Percentiles rank a stretch among this genome's conserved stretches.
These are phyloP conservation scores for Tenthredo amoena DNA, from an alignment of 2,888 invertebrate genomes.

Conservation along the genomic window DNA sequence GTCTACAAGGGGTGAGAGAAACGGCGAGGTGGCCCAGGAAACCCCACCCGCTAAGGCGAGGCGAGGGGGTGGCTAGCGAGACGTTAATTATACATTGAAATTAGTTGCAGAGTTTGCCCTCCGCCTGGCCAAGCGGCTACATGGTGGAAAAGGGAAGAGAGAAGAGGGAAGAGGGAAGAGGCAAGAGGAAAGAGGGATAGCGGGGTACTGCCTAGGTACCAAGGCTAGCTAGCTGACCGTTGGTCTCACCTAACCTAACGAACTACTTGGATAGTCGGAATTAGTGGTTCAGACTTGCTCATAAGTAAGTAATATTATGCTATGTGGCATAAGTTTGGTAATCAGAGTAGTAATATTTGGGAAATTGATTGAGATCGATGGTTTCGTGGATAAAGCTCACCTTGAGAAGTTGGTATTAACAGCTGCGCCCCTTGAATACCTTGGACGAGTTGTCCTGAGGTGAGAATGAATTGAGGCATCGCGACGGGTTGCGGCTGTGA, in stretches of 20 bases:
- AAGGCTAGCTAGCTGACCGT: conserved; percentile 59
- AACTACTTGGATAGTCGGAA: conserved; percentile 64
- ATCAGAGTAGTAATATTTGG: not conserved
- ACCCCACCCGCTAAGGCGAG: conserved; percentile 35
- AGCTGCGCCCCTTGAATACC: conserved; percentile 96
- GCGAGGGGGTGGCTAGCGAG: conserved; percentile 73
- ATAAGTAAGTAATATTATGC: not conserved
- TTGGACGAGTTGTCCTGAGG: conserved; percentile 94
- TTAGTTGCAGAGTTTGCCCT: conserved; percentile 78
- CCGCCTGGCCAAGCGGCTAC: conserved; percentile 67
- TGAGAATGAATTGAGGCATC: conserved; percentile 95
- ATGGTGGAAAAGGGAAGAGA: conserved; percentile 76
- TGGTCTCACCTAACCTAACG: conserved; percentile 71
- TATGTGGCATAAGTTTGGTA: conserved; percentile 67
- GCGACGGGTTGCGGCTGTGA: conserved; percentile 83
- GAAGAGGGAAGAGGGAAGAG: conserved; percentile 68
- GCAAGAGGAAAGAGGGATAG: conserved; percentile 49
- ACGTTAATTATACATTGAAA: conserved; percentile 79
- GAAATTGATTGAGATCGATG: not conserved
- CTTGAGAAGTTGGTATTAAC: conserved; percentile 97
- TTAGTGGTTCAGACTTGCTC: conserved; percentile 63
- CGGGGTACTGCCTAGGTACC: conserved; percentile 1
- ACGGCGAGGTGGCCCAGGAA: conserved; percentile 37
- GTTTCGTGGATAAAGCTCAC: conserved; percentile 78
- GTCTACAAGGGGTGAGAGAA: conserved; percentile 25